A percentile compares a stretch with the other conserved stretches of the same genome.
These are phyloP conservation scores for Tribolium freemani DNA, from an alignment of 2,888 invertebrate species.

Conservation along the genomic window DNA sequence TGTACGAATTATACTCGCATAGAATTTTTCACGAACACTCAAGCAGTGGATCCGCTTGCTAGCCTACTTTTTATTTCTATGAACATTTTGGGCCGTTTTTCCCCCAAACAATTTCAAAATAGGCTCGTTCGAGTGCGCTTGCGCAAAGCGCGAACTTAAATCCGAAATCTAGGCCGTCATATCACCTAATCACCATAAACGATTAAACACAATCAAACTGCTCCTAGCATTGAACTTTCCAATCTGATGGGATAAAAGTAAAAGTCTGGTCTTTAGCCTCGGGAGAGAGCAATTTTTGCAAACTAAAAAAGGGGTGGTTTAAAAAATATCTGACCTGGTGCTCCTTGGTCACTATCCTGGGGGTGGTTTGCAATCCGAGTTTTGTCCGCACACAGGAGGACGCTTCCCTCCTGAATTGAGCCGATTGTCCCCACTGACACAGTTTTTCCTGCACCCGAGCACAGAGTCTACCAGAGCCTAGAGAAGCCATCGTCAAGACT, in stretches of 20 bases:
- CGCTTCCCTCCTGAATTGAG: conserved; percentile 45
- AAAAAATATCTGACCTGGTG: conserved; percentile 64
- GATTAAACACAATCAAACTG: conserved; percentile 18
- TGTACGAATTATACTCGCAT: conserved; percentile 57
- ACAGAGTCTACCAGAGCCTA: conserved; percentile 87
- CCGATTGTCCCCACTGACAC: conserved; percentile 82
- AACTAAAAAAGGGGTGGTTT: background rate
- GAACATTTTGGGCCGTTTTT: background rate
- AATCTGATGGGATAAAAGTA: conserved; percentile 18
- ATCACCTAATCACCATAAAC: background rate
- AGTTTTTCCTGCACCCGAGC: conserved; percentile 85
- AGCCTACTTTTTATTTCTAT: conserved; percentile 56
- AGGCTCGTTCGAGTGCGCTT: background rate
- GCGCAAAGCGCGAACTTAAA: conserved; percentile 3
- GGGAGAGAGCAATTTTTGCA: background rate
- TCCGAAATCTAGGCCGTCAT: conserved; percentile 16
- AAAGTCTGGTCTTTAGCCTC: conserved; percentile 2
- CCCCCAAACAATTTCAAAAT: background rate
- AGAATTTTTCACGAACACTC: conserved; percentile 58
- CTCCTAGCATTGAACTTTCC: conserved; percentile 15
- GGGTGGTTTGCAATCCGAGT: conserved; percentile 73
- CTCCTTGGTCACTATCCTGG: conserved; percentile 65
- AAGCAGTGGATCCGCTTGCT: conserved; percentile 56
- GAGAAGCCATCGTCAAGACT: conserved; percentile 87
- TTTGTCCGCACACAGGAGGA: conserved; percentile 73